Conservation (phyloP, 1,140 invertebrate genomes). For the Bombus breviceps region DNA sequence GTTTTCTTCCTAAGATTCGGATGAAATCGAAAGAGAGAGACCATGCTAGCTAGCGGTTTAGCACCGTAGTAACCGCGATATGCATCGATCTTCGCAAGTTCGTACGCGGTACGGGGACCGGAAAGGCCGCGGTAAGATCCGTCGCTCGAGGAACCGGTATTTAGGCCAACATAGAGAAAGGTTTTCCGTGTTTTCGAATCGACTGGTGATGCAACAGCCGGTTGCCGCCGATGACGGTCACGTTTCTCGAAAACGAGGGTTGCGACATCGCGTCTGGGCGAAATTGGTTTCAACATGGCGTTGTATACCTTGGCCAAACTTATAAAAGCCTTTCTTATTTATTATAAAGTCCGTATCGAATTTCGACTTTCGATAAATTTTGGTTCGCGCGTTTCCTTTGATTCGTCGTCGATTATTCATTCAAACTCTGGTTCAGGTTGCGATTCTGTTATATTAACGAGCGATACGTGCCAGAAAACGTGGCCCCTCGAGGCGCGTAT, state of each 20-base stretch:
- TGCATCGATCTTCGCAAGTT: too few relatives aligned
- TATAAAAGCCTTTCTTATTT: background rate
- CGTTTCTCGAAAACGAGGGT: constrained; percentile 64
- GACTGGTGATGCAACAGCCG: constrained; percentile 66
- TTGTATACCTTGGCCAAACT: background rate
- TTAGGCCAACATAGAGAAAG: constrained; percentile 68
- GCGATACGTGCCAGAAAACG: background rate
- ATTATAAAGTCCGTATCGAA: too few relatives aligned
- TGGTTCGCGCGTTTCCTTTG: too few relatives aligned
- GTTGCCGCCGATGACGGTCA: constrained; percentile 43
- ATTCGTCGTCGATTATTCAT: constrained; percentile 1
- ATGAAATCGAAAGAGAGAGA: too few relatives aligned
- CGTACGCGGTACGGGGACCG: background rate
- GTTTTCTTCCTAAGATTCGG: too few relatives aligned
- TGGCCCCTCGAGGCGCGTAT: too few relatives aligned
- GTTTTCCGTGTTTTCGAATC: constrained; percentile 76
- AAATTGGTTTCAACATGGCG: constrained; percentile 39
- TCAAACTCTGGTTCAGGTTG: constrained; percentile 3
- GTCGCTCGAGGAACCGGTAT: constrained; percentile 44
- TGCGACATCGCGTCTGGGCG: constrained; percentile 53
- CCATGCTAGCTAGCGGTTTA: too few relatives aligned
- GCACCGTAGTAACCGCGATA: too few relatives aligned
- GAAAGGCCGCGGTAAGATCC: constrained; percentile 43
- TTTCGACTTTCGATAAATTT: background rate
- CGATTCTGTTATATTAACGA: background rate